These are phyloP conservation scores for Lithodes maja DNA, from an alignment of 2,888 invertebrate genomes.

Conservation along the genomic window DNA sequence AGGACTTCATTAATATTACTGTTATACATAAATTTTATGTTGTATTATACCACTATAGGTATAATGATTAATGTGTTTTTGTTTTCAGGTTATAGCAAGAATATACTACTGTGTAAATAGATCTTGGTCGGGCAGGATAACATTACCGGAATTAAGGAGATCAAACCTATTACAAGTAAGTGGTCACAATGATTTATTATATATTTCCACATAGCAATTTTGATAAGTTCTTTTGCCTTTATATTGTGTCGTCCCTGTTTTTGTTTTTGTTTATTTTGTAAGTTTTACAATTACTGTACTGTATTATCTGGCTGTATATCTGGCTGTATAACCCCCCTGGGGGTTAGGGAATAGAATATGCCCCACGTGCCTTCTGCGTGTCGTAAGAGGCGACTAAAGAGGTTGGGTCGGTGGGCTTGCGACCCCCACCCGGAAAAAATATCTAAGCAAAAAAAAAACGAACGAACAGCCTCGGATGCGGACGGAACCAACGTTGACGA, in stretches of 20 bases:
- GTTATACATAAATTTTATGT: no score
- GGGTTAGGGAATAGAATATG: no score
- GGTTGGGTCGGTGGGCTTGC: no score
- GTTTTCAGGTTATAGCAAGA: slow-evolving; percentile 90
- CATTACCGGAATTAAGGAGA: slow-evolving; percentile 89
- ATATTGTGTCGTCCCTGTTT: background rate
- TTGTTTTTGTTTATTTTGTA: background rate
- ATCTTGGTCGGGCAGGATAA: slow-evolving; percentile 96
- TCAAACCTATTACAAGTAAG: slow-evolving; percentile 84
- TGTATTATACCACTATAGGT: no score
- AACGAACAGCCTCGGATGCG: no score
- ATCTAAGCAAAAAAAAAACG: no score
- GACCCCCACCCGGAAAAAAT: no score
- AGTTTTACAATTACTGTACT: slow-evolving; percentile 72
- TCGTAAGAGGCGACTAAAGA: no score
- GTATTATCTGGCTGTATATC: slow-evolving; percentile 83
- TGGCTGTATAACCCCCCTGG: no score
- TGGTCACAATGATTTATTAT: background rate
- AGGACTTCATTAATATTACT: no score
- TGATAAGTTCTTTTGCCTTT: background rate
- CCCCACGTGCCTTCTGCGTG: no score
- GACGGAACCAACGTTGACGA: no score
- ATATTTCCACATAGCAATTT: slow-evolving; percentile 16
- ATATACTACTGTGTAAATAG: slow-evolving; percentile 98
- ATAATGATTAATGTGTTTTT: slow-evolving; percentile 28